phyloP scores from a whole-genome alignment of 2,113 vertebrate species.

The Scortum barcoo region DNA sequence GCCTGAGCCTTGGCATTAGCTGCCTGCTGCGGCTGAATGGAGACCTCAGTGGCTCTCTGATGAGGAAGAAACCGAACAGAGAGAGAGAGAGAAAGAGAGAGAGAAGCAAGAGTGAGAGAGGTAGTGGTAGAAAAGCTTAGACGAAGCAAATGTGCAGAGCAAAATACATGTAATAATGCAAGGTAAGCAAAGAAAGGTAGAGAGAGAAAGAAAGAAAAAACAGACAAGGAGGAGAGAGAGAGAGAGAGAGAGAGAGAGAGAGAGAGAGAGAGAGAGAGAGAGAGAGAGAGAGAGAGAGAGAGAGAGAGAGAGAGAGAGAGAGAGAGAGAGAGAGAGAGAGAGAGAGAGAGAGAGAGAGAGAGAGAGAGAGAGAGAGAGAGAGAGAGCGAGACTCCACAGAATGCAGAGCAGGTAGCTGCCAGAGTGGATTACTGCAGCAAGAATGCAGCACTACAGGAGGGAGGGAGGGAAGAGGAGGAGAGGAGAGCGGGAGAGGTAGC shows the following conservation, averaged over 20 bases:
- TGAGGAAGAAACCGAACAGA: constrained; percentile 24
- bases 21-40: constrained; percentile 64
- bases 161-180: constrained; percentile 22
- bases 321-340: constrained; percentile 21
- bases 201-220: background rate
- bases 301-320: constrained; percentile 13
- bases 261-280: constrained; percentile 6
- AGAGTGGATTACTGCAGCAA: constrained; percentile 77
- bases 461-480: constrained; percentile 32
- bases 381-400: constrained; percentile 59
- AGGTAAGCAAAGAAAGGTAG: constrained; percentile 36
- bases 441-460: constrained; percentile 70
- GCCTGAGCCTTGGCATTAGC: constrained; percentile 67
- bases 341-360: background rate
- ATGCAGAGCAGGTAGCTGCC: constrained; percentile 73
- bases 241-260: constrained; percentile 20
- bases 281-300: background rate
- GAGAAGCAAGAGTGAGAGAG: background rate
- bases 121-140: background rate
- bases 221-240: constrained; percentile 1
- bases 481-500: constrained; percentile 20
- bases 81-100: background rate
- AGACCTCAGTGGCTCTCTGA: constrained; percentile 65
- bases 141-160: background rate
- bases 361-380: constrained; percentile 12